phyloP scores from a whole-genome alignment of 2,888 invertebrate genomes.

The Amphimallon solstitiale region DNA sequence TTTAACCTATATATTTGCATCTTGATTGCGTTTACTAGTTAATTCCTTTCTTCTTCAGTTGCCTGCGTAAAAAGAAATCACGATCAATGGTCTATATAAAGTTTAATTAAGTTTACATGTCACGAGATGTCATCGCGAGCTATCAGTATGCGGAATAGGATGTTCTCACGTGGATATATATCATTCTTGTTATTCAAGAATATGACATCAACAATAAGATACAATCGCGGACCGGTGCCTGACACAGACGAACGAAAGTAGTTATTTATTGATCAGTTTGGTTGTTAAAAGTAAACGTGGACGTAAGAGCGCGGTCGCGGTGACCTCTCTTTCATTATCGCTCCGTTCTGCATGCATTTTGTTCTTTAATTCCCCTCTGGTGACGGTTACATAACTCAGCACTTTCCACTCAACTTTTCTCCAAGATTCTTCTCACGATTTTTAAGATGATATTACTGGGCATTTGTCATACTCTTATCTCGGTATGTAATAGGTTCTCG shows the following conservation, averaged over 20 bases:
- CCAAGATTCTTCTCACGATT: constrained; percentile 46
- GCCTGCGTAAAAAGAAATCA: background rate
- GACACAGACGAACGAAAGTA: constrained; percentile 47
- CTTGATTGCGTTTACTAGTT: background rate
- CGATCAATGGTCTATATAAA: constrained; percentile 2
- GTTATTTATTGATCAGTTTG: constrained; percentile 49
- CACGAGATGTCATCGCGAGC: background rate
- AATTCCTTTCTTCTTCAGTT: background rate
- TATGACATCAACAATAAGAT: constrained; percentile 37
- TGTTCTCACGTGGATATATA: constrained; percentile 25
- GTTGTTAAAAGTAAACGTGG: constrained; percentile 43
- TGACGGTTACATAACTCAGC: constrained; percentile 46
- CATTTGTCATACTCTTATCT: constrained; percentile 50
- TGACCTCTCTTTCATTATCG: constrained; percentile 47
- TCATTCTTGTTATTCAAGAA: constrained; percentile 36
- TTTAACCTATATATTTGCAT: too few species aligned
- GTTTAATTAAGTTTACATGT: constrained; percentile 17
- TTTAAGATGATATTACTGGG: constrained; percentile 47
- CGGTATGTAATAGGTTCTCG: constrained; percentile 38
- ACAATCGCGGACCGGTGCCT: constrained; percentile 41
- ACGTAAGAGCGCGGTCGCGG: constrained; percentile 47
- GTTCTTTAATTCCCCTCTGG: constrained; percentile 49
- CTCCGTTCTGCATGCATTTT: constrained; percentile 47
- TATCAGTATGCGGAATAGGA: constrained; percentile 6
- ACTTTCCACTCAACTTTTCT: constrained; percentile 41